Evolutionary conservation across 1,140 invertebrate genomes (phyloP).

Genomic region (Leucophenga varia): DNA sequence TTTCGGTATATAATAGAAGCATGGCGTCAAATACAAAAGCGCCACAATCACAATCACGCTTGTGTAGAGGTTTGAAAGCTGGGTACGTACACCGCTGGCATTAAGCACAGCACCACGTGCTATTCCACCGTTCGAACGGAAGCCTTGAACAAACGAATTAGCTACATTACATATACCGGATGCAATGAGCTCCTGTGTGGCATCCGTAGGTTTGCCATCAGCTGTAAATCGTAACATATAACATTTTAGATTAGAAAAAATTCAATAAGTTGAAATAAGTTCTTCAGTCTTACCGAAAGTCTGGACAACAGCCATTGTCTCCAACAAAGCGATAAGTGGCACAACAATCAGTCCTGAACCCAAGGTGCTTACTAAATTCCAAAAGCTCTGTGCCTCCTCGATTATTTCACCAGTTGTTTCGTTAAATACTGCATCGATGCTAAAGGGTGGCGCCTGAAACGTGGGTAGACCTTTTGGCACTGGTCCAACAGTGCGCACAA

Average conservation of each 20-base stretch:
- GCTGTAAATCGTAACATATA: constrained; percentile 46
- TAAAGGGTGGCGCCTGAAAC: constrained; percentile 68
- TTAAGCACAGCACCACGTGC: constrained; percentile 86
- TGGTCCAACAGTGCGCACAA: constrained; percentile 57
- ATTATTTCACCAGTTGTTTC: constrained; percentile 56
- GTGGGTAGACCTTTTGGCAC: constrained; percentile 71
- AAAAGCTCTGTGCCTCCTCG: constrained; percentile 57
- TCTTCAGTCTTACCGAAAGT: constrained; percentile 59
- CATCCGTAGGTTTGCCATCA: constrained; percentile 78
- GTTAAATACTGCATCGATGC: constrained; percentile 56
- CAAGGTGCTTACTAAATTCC: constrained; percentile 72
- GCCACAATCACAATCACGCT: constrained; percentile 74
- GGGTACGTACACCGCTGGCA: constrained; percentile 83
- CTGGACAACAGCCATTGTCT: constrained; percentile 83
- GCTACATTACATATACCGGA: constrained; percentile 81
- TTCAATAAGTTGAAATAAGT: background rate
- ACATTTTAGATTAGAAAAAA: constrained; percentile 1
- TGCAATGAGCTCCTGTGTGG: constrained; percentile 82
- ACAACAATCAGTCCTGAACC: constrained; percentile 78
- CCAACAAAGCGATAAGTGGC: constrained; percentile 76
- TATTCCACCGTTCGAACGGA: constrained; percentile 83
- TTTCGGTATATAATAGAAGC: constrained; percentile 81
- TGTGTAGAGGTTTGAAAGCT: constrained; percentile 73
- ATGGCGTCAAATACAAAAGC: constrained; percentile 72
- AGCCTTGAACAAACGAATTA: constrained; percentile 84